Evolutionary conservation across 1,140 invertebrate species (phyloP).

Genomic region (Zelostemma sp.): DNA sequence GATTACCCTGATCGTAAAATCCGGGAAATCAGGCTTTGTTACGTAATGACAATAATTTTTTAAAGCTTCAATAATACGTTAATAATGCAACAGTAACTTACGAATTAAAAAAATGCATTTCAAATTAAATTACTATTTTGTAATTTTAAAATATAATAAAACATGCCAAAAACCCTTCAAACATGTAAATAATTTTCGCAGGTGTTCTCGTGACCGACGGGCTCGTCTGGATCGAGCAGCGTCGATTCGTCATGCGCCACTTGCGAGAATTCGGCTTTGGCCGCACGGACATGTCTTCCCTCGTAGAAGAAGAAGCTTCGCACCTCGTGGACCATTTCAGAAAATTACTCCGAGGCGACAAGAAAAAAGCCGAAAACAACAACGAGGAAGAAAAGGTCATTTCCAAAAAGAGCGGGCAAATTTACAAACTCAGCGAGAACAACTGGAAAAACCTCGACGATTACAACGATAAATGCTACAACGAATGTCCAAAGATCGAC

Average conservation of each 20-base stretch:
- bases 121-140: too few species aligned
- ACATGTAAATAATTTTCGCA: too few species aligned
- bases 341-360: constrained; percentile 1
- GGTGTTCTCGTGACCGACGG: constrained; percentile 81
- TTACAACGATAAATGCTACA: constrained; percentile 11
- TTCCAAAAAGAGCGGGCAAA: constrained; percentile 53
- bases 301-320: constrained; percentile 78
- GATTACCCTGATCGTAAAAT: too few species aligned
- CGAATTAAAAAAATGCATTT: too few species aligned
- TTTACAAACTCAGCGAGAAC: constrained; percentile 51
- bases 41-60: too few species aligned
- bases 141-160: too few species aligned
- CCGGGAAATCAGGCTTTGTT: too few species aligned
- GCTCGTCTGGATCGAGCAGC: constrained; percentile 86
- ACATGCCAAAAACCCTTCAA: too few species aligned
- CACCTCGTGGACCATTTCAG: constrained; percentile 71
- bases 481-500: constrained; percentile 52
- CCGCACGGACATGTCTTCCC: constrained; percentile 78
- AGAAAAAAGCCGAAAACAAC: constrained; percentile 13
- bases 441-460: constrained; percentile 9
- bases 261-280: constrained; percentile 87
- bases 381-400: constrained; percentile 12
- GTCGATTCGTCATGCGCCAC: constrained; percentile 82
- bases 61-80: too few species aligned
- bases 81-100: too few species aligned